Evolutionary conservation across 2,797 vertebrate species (phyloP), one percentile per base, ranked within the genome.

Genomic region (Lepilemur septentrionalis): DNA sequence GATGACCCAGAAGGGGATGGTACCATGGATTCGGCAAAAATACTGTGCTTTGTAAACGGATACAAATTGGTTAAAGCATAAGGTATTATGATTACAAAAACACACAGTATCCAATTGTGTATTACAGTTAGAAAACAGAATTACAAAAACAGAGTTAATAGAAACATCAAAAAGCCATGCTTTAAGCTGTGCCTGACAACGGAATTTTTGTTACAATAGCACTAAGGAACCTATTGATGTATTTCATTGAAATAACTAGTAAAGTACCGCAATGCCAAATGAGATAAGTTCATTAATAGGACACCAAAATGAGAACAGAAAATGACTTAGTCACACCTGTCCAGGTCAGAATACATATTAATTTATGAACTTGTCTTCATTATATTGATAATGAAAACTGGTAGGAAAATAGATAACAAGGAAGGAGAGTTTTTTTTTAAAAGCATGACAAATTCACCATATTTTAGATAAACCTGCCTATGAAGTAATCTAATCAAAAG

Each of bases 141-240:
- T 75, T 69, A 91, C 38, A 92, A 87, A 96, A 94, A 70, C 35
- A 89, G 52, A 94, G 28, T 92, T 92, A 90, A 94, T 46, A 86
- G 65, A 89, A 91, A 95, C 46, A 89, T 70, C 23, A 91, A 67
- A 89, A 91, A 89, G 52, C 11, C 70, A 87, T 88, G 61, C 14
- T 52, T 25, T 76, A 75, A 91, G 32, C 63, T 82, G 12, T 75
- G 10, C 1, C 46, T 82, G 38, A 83, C 67, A 61, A 79, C 8
- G 25, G 4, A 65, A 50, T 38, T 78, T 94, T 80, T 87, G 15
- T 93, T 30, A 87, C 13, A 85, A 59, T 20, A 78, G 73, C n/a
- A 70, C 48, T 41, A 52, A 84, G 43, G 48, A 95, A 67, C 1
- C 2, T 69, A 52, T 4, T 93, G 72, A 83, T 73, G 2, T 80